Base-by-base conservation (phyloP, 2,113 vertebrate species). In the Cyprinus carpio region DNA sequence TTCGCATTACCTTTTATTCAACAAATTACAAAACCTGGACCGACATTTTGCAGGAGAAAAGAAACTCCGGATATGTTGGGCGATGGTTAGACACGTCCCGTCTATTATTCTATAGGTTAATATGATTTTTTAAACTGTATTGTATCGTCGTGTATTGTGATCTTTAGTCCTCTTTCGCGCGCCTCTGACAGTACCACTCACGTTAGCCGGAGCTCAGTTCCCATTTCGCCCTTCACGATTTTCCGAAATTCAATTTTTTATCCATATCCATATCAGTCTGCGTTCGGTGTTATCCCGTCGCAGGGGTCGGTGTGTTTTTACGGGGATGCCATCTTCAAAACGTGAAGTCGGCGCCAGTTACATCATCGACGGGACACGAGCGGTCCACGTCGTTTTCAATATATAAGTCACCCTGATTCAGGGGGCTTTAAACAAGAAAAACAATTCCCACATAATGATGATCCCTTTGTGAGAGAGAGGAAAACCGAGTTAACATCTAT, bases 181-280 rank as follows among this genome's bases (percentile, higher is more conserved):
- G 0, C n/a, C 8, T 9, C 43, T 51, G 54, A 51, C n/a, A 64
- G 23, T 16, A 23, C 64, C n/a, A 84, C 95, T 95, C 87, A 96
- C 95, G 75, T 54, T 75, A 80, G 89, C 56, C 98, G 91, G 81
- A 98, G 92, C 31, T 96, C 94, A 0, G 96, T 95, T 86, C 85
- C 87, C 37, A 96, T 87, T 51, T 97, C 96, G 13, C 92, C 91
- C 72, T 94, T 94, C 4, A 93, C 92, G 75, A 99, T 96, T 87
- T 94, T 96, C 89, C 98, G 93, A 99, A 99, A 89, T 98, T 94
- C 86, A 97, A 99, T 86, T 93, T 96, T 84, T 87, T 88, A 0
- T 96, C 94, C 94, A 76, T 92, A 93, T 86, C 86, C 91, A 43
- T 89, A 2, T 60, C 67, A 11, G 31, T 37, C 11, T 81, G 82